Evolutionary conservation across 2,113 vertebrate species (phyloP), one percentile per base, ranked within the genome.

Genomic region (Gracilinanus agilis): DNA sequence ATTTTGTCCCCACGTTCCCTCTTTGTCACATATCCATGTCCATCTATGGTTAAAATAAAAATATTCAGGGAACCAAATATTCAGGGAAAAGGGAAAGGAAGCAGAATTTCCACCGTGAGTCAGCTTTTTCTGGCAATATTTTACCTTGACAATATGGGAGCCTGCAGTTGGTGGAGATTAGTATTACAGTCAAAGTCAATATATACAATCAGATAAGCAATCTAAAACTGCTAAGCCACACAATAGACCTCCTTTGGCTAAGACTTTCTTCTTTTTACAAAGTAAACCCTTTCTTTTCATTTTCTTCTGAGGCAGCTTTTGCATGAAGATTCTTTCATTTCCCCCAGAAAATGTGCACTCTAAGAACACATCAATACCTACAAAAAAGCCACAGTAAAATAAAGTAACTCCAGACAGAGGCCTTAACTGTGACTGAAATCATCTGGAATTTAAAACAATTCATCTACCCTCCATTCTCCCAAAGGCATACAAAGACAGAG

Each of bases 31-130:
- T n/a, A 75, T 75, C 1, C n/a, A 21, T 19, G 21, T 93, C 83
- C 88, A 53, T n/a, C 23, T 0, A 0, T 27, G 58, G 90, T 61
- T 91, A 90, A 44, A 96, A 11, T n/a, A 19, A 55, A 93, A 93
- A 95, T 96, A 97, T 94, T 95, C 93, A 97, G 97, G 97, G 95
- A 97, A 96, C 67, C n/a, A 97, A 97, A 97, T 96, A 97, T 49
- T 54, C 93, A 96, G 94, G 92, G 92, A 93, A 95, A 93, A 94
- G 96, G 90, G 95, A 93, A 93, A 97, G 92, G 95, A 96, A 97
- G 92, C 95, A 97, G 92, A 7, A 8, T 75, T 92, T 56, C 90
- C 94, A 97, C 89, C 96, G n/a, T 98, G 97, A 98, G 96, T 98
- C 96, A 97, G 97, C 97, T 97, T 91, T 97, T 92, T n/a, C 27